Percentiles rank a stretch among this genome's conserved stretches.
phyloP scores from a whole-genome alignment of 92 coral and sea anemone species.

The Phenganax stokvisi region DNA sequence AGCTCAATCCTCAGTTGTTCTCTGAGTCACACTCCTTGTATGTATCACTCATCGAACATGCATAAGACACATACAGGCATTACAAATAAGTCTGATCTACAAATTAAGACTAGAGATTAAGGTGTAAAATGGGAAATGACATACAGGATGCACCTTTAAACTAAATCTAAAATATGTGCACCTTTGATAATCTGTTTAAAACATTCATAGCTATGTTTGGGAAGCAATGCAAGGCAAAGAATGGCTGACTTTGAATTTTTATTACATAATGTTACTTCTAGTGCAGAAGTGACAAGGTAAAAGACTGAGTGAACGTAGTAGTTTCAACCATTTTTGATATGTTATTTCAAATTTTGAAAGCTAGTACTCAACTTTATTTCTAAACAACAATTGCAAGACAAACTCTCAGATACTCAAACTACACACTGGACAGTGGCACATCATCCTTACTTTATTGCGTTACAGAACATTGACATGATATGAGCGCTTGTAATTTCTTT shows the following conservation, averaged over 20 bases:
- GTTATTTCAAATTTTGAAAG: no score
- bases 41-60: constrained; percentile 13
- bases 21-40: not conserved
- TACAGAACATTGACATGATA: not conserved
- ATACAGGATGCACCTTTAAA: not conserved
- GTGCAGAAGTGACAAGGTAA: not conserved
- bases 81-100: not conserved
- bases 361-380: not conserved
- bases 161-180: constrained; percentile 2
- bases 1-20: not conserved
- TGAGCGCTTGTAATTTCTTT: not conserved
- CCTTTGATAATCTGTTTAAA: constrained; percentile 13
- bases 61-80: not conserved
- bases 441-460: constrained; percentile 1
- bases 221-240: not conserved
- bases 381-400: constrained; percentile 7
- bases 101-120: constrained; percentile 1
- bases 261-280: not conserved
- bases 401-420: constrained; percentile 3
- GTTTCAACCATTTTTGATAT: not conserved
- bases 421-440: not conserved
- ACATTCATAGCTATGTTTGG: not conserved
- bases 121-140: constrained; percentile 24
- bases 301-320: not conserved
- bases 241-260: not conserved